Conservation (phyloP, 1,140 invertebrate species). For the Caerostris darwini region DNA sequence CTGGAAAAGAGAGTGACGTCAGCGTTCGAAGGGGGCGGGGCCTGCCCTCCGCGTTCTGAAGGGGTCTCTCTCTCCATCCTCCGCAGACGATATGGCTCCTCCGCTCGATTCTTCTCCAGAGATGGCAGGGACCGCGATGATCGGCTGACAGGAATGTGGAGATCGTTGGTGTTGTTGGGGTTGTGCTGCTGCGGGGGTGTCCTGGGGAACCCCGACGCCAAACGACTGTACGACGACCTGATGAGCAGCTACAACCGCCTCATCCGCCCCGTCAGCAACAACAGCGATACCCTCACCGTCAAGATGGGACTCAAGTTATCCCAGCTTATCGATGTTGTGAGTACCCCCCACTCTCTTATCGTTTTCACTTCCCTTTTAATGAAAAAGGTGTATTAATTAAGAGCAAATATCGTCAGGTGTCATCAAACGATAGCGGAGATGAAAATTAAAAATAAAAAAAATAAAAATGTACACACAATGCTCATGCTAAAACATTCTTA, state of each 20-base stretch:
- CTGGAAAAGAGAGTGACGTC: conserved; percentile 38
- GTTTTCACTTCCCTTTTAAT: neutral
- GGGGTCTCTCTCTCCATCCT: neutral
- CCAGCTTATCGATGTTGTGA: conserved; percentile 97
- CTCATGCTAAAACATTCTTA: too few relatives aligned
- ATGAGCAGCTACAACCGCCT: conserved; percentile 82
- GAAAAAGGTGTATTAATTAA: too few relatives aligned
- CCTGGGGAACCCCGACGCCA: conserved; percentile 79
- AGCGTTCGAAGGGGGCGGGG: conserved; percentile 9
- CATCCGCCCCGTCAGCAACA: conserved; percentile 82
- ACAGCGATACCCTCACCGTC: conserved; percentile 82
- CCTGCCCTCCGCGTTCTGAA: neutral
- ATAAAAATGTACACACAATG: too few relatives aligned
- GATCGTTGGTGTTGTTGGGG: conserved; percentile 39
- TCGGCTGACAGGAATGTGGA: conserved; percentile 34
- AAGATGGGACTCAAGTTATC: conserved; percentile 83
- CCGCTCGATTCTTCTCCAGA: neutral
- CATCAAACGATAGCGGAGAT: too few relatives aligned
- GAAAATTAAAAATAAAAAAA: too few relatives aligned
- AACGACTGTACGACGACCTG: conserved; percentile 80
- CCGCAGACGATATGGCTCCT: conserved; percentile 40
- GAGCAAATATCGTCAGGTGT: too few relatives aligned
- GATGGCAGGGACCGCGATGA: neutral
- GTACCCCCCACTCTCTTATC: conserved; percentile 80
- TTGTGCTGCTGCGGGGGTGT: conserved; percentile 19